A percentile compares a stretch with the other conserved stretches of the same genome.
These are phyloP conservation scores for Maniola hyperantus DNA, from an alignment of 2,888 invertebrate genomes.

Conservation along the genomic window DNA sequence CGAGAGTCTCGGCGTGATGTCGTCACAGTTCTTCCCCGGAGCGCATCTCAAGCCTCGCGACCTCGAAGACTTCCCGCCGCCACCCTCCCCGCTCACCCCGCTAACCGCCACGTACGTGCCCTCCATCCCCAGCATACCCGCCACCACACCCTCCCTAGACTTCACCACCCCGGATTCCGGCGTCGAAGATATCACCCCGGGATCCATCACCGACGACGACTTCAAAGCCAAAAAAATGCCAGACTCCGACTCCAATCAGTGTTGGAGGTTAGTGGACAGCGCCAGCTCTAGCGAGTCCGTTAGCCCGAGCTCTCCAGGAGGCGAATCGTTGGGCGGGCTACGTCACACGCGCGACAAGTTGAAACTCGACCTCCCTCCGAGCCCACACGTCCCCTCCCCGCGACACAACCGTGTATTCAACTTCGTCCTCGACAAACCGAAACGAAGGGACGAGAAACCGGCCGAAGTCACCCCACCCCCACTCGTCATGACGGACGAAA, in stretches of 20 bases:
- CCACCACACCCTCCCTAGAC: constrained; percentile 65
- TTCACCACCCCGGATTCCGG: constrained; percentile 85
- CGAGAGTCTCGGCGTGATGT: constrained; percentile 82
- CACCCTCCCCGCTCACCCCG: constrained; percentile 42
- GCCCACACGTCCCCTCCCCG: constrained; percentile 75
- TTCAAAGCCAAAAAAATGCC: constrained; percentile 56
- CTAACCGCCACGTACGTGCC: constrained; percentile 46
- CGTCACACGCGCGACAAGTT: constrained; percentile 87
- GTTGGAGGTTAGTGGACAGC: constrained; percentile 65
- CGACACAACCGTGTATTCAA: constrained; percentile 70
- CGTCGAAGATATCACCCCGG: constrained; percentile 84
- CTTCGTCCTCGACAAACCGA: constrained; percentile 71
- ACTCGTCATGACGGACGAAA: constrained; percentile 74
- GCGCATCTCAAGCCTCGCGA: constrained; percentile 65
- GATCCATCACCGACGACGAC: constrained; percentile 66
- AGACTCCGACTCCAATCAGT: constrained; percentile 48
- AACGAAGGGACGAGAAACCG: constrained; percentile 48
- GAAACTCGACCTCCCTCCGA: constrained; percentile 86
- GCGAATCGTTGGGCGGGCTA: constrained; percentile 84
- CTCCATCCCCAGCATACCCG: constrained; percentile 46
- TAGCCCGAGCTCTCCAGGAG: constrained; percentile 71
- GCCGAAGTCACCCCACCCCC: constrained; percentile 50
- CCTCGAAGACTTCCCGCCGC: constrained; percentile 51
- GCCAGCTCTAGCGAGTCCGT: constrained; percentile 73
- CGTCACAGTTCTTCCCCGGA: constrained; percentile 88